These are phyloP conservation scores for Ramphastos sulfuratus DNA, from an alignment of 2,113 vertebrate species.

Conservation along the genomic window DNA sequence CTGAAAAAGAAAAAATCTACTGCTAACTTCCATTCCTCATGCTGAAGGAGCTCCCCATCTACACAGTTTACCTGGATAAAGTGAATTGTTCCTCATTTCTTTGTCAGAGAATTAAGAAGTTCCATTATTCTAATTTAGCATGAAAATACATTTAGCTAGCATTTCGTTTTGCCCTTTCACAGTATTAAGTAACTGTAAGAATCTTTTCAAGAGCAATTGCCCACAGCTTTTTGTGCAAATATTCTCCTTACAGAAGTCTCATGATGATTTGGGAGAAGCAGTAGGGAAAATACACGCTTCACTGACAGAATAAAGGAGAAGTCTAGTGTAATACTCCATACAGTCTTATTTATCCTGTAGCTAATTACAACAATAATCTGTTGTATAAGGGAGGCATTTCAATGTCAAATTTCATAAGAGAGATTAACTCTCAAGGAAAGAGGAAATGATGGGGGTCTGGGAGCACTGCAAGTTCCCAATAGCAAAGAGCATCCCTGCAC, in stretches of 20 bases:
- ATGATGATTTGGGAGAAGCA: conserved; percentile 12
- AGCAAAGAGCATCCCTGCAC: background rate
- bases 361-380: conserved; percentile 52
- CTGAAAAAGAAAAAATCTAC: background rate
- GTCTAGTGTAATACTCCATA: conserved; percentile 8
- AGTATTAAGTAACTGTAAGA: conserved; percentile 42
- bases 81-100: conserved; percentile 37
- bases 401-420: conserved; percentile 48
- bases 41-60: background rate
- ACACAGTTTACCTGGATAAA: conserved; percentile 52
- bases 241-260: conserved; percentile 12
- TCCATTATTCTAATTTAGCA: conserved; percentile 56
- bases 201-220: conserved; percentile 41
- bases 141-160: conserved; percentile 69
- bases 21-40: background rate
- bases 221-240: conserved; percentile 61
- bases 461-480: background rate
- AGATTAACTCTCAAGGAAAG: conserved; percentile 7
- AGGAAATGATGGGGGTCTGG: background rate
- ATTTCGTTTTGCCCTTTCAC: conserved; percentile 61
- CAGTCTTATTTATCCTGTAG: conserved; percentile 42
- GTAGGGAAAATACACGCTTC: conserved; percentile 24
- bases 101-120: background rate
- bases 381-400: conserved; percentile 17
- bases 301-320: conserved; percentile 44